Evolutionary conservation across 2,113 vertebrate genomes (phyloP).

Genomic region (Mesembrinibis cayennensis): DNA sequence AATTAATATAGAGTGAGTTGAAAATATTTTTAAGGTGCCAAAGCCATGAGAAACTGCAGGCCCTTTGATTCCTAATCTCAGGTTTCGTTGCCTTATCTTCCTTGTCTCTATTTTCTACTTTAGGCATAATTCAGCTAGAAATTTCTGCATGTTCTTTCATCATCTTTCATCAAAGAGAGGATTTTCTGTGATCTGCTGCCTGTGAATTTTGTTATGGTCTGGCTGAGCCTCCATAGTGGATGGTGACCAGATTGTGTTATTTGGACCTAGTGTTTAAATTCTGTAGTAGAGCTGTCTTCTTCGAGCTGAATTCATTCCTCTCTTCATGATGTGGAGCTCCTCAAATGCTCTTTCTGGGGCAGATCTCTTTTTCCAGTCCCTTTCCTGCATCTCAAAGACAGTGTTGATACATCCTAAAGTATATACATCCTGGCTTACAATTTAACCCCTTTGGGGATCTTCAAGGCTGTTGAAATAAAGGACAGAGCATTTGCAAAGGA

Average conservation of each 20-base stretch:
- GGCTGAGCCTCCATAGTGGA: neutral
- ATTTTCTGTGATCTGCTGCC: slow-evolving; percentile 29
- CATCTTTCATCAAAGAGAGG: slow-evolving; percentile 37
- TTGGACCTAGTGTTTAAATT: slow-evolving; percentile 3
- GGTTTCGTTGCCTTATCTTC: neutral
- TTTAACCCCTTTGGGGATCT: neutral
- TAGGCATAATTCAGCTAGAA: neutral
- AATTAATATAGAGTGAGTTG: neutral
- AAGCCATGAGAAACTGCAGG: neutral
- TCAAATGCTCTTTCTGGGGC: neutral
- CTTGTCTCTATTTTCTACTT: slow-evolving; percentile 3
- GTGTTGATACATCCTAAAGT: neutral
- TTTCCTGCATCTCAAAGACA: neutral
- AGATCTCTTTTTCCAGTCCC: neutral
- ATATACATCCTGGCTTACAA: neutral
- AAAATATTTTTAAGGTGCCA: neutral
- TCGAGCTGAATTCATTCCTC: neutral
- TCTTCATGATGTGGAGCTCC: neutral
- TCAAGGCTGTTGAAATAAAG: neutral
- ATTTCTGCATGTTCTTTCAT: slow-evolving; percentile 37
- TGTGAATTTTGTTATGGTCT: slow-evolving; percentile 16
- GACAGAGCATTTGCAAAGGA: neutral
- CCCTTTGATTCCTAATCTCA: neutral
- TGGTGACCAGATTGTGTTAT: neutral
- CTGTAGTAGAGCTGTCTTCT: neutral